Base-by-base conservation (phyloP, 2,888 invertebrate species). In the Xestoiulus laeticollis region DNA sequence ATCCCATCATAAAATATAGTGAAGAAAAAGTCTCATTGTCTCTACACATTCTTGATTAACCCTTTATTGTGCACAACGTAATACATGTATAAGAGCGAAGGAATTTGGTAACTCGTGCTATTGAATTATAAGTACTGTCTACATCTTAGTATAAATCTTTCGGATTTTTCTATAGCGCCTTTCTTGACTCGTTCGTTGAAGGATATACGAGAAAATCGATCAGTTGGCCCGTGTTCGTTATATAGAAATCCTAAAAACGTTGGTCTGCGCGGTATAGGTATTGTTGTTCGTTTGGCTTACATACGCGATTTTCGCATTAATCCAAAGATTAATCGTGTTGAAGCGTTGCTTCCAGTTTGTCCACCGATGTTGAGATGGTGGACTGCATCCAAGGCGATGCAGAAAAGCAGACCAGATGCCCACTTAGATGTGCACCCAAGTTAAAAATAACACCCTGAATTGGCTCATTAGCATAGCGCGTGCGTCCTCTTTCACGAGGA, bases 231-330 rank as follows among this genome's bases (percentile, higher is more conserved):
- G 26, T 68, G 68, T 26, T 68, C 68, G 68, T 68, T 68, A 26
- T n/a, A n/a, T 26, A 68, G 68, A 68, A 68, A 68, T 68, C 68
- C 12, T 26, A 26, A 68, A 68, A 68, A 68, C 68, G 68, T 26
- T 68, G 68, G 68, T 68, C 68, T 26, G 68, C 26, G 22, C 68
- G 26, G 68, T n/a, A 38, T 38, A 68, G 68, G 26, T 68, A 68
- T 68, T 68, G 68, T 68, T 68, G 68, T 68, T 68, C 68, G 68
- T 68, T 68, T 68, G 68, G 68, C 68, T 68, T 68, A 68, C 68
- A 68, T 68, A 68, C 68, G 26, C 68, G 68, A 68, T 68, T 68
- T 68, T 68, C 68, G 68, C 68, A 68, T 68, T 68, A 68, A 68
- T 68, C 68, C 68, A 68, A 68, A 68, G 68, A 68, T 68, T 68